Evolutionary conservation across 2,113 vertebrate genomes (phyloP), one percentile per base, ranked within the genome.

Genomic region (Ellobius talpinus): DNA sequence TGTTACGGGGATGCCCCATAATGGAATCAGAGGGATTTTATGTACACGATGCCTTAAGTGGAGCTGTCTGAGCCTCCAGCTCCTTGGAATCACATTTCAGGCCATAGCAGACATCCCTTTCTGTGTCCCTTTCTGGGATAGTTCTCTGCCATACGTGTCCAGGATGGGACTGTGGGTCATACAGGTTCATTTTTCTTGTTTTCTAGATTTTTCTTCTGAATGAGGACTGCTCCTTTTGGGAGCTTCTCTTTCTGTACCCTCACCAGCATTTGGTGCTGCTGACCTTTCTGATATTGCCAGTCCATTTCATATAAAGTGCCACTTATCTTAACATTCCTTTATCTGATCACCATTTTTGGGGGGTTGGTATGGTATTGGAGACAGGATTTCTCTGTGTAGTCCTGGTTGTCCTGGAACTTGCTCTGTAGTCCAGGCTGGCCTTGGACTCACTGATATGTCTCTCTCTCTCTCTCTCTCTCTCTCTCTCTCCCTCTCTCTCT

Each of bases 1-100:
- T 58, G 58, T 58, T 58, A 58, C 6, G 0, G 4, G 11, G 31
- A 26, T 42, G 0, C 50, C 72, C n/a, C 81, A n/a, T 31, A 9
- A 39, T 14, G 39, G 58, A 7, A 4, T 50, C 29, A 2, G 5
- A 2, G 7, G 50, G 13, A 47, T 79, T 81, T 55, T 55, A 63
- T 5, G 42, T 3, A 24, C 19, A 6, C 0, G 0, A 16, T 19
- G 52, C 86, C 52, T 58, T 61, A 50, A 7, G 24, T 33, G 7
- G 65, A 4, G 31, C 29, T 19, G 31, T 82, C 58, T 42, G 50
- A 50, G 26, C 74, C 19, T 73, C 65, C 3, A 66, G 4, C 36
- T 79, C 73, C 52, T 42, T 0, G 5, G 76, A 82, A n/a, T 24
- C 0, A 0, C 8, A 58, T 13, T 23, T 81, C 42, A 89, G 72